These are phyloP conservation scores for Petrocephalus sullivani DNA, from an alignment of 2,797 vertebrate species.

Conservation along the genomic window DNA sequence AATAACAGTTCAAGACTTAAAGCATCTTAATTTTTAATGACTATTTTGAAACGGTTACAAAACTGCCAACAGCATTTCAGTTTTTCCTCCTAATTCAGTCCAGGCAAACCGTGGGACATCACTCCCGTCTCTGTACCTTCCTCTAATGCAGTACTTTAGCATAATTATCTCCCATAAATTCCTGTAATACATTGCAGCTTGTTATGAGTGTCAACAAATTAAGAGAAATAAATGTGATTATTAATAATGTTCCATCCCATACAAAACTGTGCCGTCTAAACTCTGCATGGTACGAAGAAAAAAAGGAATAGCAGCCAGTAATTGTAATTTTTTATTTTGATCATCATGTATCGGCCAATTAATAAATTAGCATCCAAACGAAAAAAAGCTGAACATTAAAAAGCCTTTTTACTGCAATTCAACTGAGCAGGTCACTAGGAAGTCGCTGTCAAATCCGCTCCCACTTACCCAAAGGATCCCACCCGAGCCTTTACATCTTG, in stretches of 20 bases:
- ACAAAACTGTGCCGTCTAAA: background rate
- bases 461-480: background rate
- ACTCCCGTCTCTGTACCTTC: background rate
- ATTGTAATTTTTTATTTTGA: background rate
- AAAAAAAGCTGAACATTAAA: slow-evolving; percentile 25
- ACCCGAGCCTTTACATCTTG: slow-evolving; percentile 27
- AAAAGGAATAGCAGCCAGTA: background rate
- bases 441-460: background rate
- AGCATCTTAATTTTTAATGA: background rate
- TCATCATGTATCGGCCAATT: background rate
- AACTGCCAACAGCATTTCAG: slow-evolving; percentile 56
- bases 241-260: background rate
- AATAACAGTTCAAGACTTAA: background rate
- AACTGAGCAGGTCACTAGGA: background rate
- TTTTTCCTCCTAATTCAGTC: slow-evolving; percentile 17
- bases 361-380: background rate
- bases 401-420: slow-evolving; percentile 25
- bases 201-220: background rate
- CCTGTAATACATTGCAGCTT: background rate
- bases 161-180: background rate
- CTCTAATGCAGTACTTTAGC: slow-evolving; percentile 2
- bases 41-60: background rate
- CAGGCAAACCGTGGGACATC: background rate
- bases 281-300: background rate
- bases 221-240: background rate